These are phyloP conservation scores for Pteronura brasiliensis DNA, from an alignment of 2,113 vertebrate species.

Conservation along the genomic window DNA sequence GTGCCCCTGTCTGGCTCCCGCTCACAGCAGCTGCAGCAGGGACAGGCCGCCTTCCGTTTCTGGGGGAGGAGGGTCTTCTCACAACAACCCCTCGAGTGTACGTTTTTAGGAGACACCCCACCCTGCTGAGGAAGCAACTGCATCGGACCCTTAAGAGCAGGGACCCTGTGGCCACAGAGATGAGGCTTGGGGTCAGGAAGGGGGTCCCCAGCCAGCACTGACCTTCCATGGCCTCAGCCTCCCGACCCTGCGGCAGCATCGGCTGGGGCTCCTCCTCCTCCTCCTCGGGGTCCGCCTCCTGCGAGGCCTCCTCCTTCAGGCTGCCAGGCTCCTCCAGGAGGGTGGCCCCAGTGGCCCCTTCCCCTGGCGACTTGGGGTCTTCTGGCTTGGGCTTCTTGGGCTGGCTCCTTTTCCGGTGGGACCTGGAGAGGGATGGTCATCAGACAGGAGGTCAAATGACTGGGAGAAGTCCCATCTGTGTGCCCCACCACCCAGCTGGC, in stretches of 20 bases:
- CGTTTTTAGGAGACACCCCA: constrained; percentile 41
- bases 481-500: neutral
- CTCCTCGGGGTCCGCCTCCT: constrained; percentile 77
- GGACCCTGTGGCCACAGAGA: constrained; percentile 53
- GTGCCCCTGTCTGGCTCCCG: no score
- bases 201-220: neutral
- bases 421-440: constrained; percentile 80
- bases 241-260: constrained; percentile 30
- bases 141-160: constrained; percentile 23
- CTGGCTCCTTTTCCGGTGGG: constrained; percentile 91
- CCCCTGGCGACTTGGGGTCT: constrained; percentile 90
- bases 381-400: constrained; percentile 92
- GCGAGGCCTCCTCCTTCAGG: constrained; percentile 85
- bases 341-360: constrained; percentile 84
- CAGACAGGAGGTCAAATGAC: neutral
- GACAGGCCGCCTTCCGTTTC: neutral
- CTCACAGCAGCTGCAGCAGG: neutral
- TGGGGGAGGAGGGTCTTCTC: neutral
- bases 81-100: neutral
- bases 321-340: constrained; percentile 83
- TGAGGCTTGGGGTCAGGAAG: neutral
- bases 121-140: constrained; percentile 50
- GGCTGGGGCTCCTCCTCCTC: constrained; percentile 75
- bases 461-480: neutral
- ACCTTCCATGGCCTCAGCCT: constrained; percentile 79